phyloP scores from a whole-genome alignment of 2,888 invertebrate genomes.

The Drosophila infuscata region DNA sequence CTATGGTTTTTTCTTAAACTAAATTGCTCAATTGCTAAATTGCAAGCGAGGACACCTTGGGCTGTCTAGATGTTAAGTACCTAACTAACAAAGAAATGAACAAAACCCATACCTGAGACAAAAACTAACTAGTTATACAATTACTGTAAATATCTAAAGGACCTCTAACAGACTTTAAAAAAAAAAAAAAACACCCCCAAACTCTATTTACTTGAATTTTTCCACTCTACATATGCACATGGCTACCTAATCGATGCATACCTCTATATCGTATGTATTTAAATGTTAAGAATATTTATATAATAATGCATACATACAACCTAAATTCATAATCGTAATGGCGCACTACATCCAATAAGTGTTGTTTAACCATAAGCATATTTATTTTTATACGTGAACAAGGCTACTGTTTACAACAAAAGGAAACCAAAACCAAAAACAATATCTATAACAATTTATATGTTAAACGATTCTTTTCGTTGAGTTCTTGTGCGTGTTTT shows the following conservation, averaged over 20 bases:
- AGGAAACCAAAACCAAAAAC: conserved; percentile 13
- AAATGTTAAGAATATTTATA: conserved; percentile 44
- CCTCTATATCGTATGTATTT: conserved; percentile 19
- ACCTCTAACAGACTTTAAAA: conserved; percentile 71
- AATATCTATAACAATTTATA: conserved; percentile 46
- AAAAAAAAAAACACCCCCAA: conserved; percentile 7
- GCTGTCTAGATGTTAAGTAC: conserved; percentile 74
- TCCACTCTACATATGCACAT: conserved; percentile 62
- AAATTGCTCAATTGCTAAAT: conserved; percentile 60
- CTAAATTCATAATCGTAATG: conserved; percentile 19
- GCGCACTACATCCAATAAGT: conserved; percentile 27
- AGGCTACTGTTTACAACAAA: conserved; percentile 22
- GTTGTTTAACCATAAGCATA: conserved; percentile 62
- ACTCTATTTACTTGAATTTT: conserved; percentile 48
- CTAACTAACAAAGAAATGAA: conserved; percentile 52
- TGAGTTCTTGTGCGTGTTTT: conserved; percentile 61
- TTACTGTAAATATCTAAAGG: conserved; percentile 62
- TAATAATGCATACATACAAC: conserved; percentile 40
- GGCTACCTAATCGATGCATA: conserved; percentile 66
- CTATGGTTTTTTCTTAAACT: conserved; percentile 14
- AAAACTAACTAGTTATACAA: conserved; percentile 51
- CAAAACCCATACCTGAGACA: conserved; percentile 47
- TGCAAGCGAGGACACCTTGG: conserved; percentile 28
- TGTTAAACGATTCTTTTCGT: conserved; percentile 57
- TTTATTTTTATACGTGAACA: conserved; percentile 76